Conservation (phyloP, 2,797 vertebrate genomes). For the Syndactyla subalaris region DNA sequence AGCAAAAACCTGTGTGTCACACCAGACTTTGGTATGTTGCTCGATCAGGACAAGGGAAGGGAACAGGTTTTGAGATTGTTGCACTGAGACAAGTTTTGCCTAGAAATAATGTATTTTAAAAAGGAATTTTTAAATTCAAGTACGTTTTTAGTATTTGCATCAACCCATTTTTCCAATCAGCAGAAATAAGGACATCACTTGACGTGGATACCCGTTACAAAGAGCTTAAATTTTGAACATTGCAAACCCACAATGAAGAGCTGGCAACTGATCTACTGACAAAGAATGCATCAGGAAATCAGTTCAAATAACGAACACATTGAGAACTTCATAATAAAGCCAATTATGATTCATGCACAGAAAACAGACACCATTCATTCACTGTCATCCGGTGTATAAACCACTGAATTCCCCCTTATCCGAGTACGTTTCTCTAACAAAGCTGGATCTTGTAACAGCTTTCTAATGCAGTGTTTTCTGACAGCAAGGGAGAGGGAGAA, state of each 20-base stretch:
- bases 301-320: slow-evolving; percentile 58
- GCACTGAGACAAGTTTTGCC: not conserved
- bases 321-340: slow-evolving; percentile 52
- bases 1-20: not conserved
- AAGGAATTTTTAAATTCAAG: not conserved
- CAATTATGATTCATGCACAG: slow-evolving; percentile 50
- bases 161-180: not conserved
- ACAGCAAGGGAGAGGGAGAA: not conserved
- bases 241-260: slow-evolving; percentile 15
- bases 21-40: not conserved
- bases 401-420: slow-evolving; percentile 4
- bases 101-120: not conserved
- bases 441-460: not conserved
- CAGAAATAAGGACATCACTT: not conserved
- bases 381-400: slow-evolving; percentile 14
- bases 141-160: not conserved
- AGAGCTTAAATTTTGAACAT: slow-evolving; percentile 7
- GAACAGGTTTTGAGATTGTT: not conserved
- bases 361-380: slow-evolving; percentile 63
- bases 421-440: not conserved
- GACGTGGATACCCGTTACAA: not conserved
- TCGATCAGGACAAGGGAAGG: not conserved
- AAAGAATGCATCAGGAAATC: slow-evolving; percentile 61
- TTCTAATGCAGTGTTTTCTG: not conserved
- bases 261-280: slow-evolving; percentile 5